These are phyloP conservation scores for Diloba caeruleocephala DNA, from an alignment of 2,888 invertebrate genomes.

Conservation along the genomic window DNA sequence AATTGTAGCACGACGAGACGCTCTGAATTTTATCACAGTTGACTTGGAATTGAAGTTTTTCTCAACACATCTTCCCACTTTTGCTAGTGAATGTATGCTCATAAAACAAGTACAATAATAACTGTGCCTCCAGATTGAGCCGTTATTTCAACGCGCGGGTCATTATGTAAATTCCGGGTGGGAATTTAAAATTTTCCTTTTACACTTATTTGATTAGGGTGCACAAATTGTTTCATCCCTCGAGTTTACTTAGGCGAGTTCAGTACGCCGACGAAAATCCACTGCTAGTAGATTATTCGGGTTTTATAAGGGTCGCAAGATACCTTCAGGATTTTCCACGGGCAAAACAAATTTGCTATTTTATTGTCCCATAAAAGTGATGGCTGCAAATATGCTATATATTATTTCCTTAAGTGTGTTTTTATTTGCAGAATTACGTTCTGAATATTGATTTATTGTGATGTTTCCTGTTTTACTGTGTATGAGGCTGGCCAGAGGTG, in stretches of 20 bases:
- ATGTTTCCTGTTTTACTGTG: constrained; percentile 38
- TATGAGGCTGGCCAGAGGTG: constrained; percentile 5
- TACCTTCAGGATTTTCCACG: constrained; percentile 54
- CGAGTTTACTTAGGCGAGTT: constrained; percentile 67
- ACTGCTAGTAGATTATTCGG: constrained; percentile 60
- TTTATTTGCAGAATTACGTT: constrained; percentile 48
- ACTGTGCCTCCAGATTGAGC: constrained; percentile 71
- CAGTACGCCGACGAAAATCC: constrained; percentile 55
- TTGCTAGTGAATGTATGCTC: constrained; percentile 44
- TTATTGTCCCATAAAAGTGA: constrained; percentile 51
- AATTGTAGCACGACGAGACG: constrained; percentile 17
- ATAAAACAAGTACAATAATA: constrained; percentile 62
- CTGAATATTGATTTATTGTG: constrained; percentile 53
- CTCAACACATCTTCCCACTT: constrained; percentile 9
- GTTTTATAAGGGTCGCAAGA: constrained; percentile 55
- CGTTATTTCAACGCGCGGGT: constrained; percentile 64
- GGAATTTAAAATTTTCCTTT: constrained; percentile 77
- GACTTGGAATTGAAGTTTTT: background rate
- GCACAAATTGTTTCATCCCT: constrained; percentile 79
- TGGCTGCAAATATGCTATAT: constrained; percentile 45
- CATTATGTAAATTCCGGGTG: constrained; percentile 77
- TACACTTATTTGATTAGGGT: constrained; percentile 81
- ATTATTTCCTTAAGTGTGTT: constrained; percentile 49
- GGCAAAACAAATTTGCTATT: constrained; percentile 54
- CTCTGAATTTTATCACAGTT: constrained; percentile 3